Conservation (phyloP, 2,113 vertebrate species). For the Rhodinocichla rosea region DNA sequence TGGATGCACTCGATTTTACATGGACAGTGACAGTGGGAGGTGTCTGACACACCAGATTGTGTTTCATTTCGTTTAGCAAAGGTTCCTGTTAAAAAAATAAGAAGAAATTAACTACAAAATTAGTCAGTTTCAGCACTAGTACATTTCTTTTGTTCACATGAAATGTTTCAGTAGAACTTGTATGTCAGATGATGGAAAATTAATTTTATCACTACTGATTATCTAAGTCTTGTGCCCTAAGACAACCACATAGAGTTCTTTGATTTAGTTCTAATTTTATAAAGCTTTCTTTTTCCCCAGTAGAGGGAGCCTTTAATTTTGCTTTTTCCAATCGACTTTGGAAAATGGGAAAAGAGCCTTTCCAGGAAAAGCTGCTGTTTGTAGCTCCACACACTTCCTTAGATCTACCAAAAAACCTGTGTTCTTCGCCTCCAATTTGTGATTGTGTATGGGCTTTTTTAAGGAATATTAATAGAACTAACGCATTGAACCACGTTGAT, state of each 20-base stretch:
- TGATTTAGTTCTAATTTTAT: background rate
- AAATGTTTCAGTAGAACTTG: background rate
- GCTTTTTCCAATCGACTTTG: background rate
- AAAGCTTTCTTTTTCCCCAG: background rate
- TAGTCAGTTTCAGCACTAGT: background rate
- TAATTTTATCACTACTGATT: background rate
- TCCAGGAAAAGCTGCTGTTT: background rate
- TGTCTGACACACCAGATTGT: slow-evolving; percentile 71
- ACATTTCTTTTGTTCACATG: background rate
- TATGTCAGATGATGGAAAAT: background rate
- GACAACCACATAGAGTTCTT: background rate
- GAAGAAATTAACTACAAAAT: slow-evolving; percentile 26
- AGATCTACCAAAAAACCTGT: background rate
- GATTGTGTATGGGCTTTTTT: background rate
- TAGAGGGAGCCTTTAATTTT: background rate
- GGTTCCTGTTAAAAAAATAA: slow-evolving; percentile 69
- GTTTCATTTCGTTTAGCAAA: slow-evolving; percentile 74
- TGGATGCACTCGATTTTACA: slow-evolving; percentile 71
- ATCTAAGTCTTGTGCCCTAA: background rate
- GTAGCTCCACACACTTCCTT: background rate
- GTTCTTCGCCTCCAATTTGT: background rate
- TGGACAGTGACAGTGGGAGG: slow-evolving; percentile 76
- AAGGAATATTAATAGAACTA: background rate
- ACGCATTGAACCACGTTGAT: rapidly evolving
- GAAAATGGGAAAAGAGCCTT: background rate